phyloP scores from a whole-genome alignment of 2,888 invertebrate genomes.

The Microctonus aethiopoides region DNA sequence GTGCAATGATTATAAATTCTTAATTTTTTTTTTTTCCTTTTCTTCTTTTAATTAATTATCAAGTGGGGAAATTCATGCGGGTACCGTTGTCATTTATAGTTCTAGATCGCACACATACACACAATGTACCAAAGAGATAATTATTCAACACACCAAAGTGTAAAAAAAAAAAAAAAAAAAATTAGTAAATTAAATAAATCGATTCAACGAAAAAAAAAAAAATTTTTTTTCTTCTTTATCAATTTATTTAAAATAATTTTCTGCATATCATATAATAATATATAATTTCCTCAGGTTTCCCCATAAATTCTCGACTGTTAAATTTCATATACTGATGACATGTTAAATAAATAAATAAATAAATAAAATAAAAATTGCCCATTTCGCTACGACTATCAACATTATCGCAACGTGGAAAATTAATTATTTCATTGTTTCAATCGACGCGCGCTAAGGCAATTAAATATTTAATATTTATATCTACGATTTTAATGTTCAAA shows the following conservation, averaged over 20 bases:
- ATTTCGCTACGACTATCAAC: conserved; percentile 45
- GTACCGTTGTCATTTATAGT: background rate
- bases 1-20: background rate
- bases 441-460: conserved; percentile 15
- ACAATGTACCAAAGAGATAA: background rate
- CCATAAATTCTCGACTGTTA: background rate
- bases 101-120: no score
- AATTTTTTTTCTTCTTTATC: background rate
- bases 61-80: background rate
- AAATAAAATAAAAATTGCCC: background rate
- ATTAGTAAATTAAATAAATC: no score
- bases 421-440: conserved; percentile 44
- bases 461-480: background rate
- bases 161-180: background rate
- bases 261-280: no score
- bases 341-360: background rate
- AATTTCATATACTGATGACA: background rate
- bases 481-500: background rate
- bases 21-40: background rate
- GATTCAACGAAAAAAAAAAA: no score
- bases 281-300: no score
- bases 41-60: background rate
- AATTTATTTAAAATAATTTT: no score
- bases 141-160: background rate
- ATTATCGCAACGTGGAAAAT: conserved; percentile 38